Base-by-base conservation (phyloP, 2,797 vertebrate species). In the Bradypodion ventrale region DNA sequence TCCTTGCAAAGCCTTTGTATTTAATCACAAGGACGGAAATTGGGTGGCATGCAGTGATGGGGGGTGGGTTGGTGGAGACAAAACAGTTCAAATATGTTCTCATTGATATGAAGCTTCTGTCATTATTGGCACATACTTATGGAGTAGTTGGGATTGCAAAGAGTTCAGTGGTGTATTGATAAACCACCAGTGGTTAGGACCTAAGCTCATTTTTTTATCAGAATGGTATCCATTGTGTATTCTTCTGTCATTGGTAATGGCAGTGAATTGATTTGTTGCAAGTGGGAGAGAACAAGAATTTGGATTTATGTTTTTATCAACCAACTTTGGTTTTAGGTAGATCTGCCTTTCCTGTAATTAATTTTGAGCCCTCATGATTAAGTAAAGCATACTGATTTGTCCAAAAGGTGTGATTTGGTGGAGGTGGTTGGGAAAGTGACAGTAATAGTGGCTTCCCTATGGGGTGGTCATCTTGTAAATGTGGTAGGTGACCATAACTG, bases 221-320 rank as follows among this genome's bases (percentile, higher is more conserved):
- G 52, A 49, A 75, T 49, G 29, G 32, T 27, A 69, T 15, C 78
- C 82, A 3, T 85, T 75, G 49, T 62, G 66, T 72, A 74, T 84
- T 73, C 40, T 86, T 83, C 87, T 81, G 75, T 40, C 23, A 49
- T 37, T 70, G 75, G 72, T 37, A 15, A 6, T 69, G 32, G 2
- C 21, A 23, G 42, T 52, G 80, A 82, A 70, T 63, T 78, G 73
- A 40, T 87, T 25, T 0, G 12, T 8, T 44, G 27, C 56, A 35
- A 65, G 80, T 87, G 82, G 69, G 66, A 89, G 66, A 74, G 56
- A 88, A 69, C 78, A 88, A 80, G 70, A 90, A 87, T 84, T 86
- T 70, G 79, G 52, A 60, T 83, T 69, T 84, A 9, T 29, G 72
- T 65, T 68, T 91, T 68, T 62, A 35, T 68, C 66, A 49, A 78